Evolutionary conservation across 2,113 vertebrate genomes (phyloP).

Genomic region (Panthera tigris): DNA sequence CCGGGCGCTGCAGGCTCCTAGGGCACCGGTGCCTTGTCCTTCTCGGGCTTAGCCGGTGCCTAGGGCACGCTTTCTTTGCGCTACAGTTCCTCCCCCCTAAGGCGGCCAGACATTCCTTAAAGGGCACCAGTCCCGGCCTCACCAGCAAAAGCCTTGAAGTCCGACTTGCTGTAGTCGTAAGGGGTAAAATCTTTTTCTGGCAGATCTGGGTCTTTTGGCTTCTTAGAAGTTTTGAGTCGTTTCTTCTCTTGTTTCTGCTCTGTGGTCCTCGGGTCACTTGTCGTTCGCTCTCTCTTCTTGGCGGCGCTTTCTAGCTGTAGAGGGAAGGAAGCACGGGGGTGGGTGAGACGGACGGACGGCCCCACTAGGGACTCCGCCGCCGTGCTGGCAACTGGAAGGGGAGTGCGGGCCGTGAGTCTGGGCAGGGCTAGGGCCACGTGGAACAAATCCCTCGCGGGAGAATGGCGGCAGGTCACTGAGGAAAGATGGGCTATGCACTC

Average conservation of each 20-base stretch:
- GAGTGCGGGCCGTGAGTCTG: not conserved
- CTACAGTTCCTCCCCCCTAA: not conserved
- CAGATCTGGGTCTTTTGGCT: slow-evolving; percentile 72
- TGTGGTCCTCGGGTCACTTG: slow-evolving; percentile 80
- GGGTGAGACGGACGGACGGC: not conserved
- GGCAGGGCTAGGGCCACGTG: fast-evolving
- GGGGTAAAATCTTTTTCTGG: slow-evolving; percentile 87
- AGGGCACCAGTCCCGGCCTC: slow-evolving; percentile 49
- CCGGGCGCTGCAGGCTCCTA: fast-evolving
- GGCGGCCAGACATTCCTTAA: fast-evolving
- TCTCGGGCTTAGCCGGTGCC: not conserved
- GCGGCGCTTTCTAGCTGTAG: slow-evolving; percentile 84
- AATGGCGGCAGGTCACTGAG: not conserved
- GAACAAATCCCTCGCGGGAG: not conserved
- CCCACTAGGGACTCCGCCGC: not conserved
- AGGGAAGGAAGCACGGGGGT: not conserved
- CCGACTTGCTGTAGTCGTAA: slow-evolving; percentile 94
- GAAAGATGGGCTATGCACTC: not conserved
- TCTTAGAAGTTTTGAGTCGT: slow-evolving; percentile 83
- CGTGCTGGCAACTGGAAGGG: not conserved
- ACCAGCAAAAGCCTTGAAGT: slow-evolving; percentile 95
- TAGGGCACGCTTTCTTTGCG: fast-evolving
- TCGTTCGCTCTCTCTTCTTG: slow-evolving; percentile 88
- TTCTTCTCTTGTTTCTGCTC: slow-evolving; percentile 89
- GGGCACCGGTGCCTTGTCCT: fast-evolving